Base-by-base conservation (phyloP, 2,797 vertebrate species). In the Caiman crocodilus region DNA sequence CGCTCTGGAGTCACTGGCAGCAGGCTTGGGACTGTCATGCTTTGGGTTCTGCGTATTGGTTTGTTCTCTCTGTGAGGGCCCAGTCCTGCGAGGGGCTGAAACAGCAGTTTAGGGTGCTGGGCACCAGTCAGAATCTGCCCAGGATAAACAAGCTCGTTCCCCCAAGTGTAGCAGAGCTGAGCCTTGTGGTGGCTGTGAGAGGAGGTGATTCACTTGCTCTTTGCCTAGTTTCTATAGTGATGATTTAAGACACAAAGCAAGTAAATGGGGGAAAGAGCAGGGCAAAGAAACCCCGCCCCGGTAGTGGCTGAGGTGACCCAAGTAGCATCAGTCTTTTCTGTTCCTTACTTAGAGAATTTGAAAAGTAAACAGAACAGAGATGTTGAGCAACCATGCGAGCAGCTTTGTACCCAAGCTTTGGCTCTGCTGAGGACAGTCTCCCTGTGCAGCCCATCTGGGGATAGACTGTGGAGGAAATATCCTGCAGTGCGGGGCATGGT, bases 221-320 rank as follows among this genome's bases (percentile, higher is more conserved):
- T 82, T 82, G 61, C 79, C 59, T 65, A 9, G 11, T 20, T 63
- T 60, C 17, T 1, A 65, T 17, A 16, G 0, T 35, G 61, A 10
- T 2, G 5, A 30, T 35, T 78, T 67, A 14, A 75, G 60, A 79
- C 17, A 32, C 55, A 10, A 85, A 84, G 26, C 57, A 14, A 76
- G 32, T 32, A 20, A 63, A 61, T 7, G 67, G 73, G n/a, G 42
- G 60, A 58, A 13, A 83, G 81, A 77, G 79, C 83, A 94, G 84
- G 79, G 57, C 58, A 26, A 84, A 60, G 63, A 14, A 63, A 2
- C 60, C 35, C 3, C 0, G 2, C 30, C 35, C 35, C 0, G 0
- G 65, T 50, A 88, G 84, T 42, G 78, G 50, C 9, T 25, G 42
- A n/a, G 32, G 8, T 64, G 75, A 85, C 14, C 83, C 74, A 4